A percentile compares a stretch with the other conserved stretches of the same genome.
Evolutionary conservation across 2,113 vertebrate species (phyloP).

Genomic region (Ciconia maguari): DNA sequence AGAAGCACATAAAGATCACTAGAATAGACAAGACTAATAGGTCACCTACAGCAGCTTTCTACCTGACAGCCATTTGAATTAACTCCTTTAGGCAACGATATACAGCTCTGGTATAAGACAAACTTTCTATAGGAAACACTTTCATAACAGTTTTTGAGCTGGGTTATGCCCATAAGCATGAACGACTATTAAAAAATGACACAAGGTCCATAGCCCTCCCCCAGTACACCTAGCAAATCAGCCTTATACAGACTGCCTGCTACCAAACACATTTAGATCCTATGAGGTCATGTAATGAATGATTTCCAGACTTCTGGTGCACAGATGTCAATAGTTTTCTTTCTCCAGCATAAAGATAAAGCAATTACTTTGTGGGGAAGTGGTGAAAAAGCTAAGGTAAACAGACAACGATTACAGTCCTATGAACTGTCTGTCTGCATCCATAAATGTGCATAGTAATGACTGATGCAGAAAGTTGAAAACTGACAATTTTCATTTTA

Average conservation of each 20-base stretch:
- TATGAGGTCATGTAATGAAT: constrained; percentile 18
- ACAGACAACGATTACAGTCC: background rate
- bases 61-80: background rate
- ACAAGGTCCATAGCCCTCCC: background rate
- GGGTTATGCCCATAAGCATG: background rate
- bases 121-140: background rate
- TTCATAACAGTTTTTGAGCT: background rate
- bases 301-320: constrained; percentile 33
- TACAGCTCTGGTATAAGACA: background rate
- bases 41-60: background rate
- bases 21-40: background rate
- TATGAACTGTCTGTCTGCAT: background rate
- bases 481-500: background rate
- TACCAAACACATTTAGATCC: constrained; percentile 16
- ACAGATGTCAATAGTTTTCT: constrained; percentile 9
- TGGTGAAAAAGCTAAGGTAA: background rate
- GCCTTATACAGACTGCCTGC: background rate
- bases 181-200: background rate
- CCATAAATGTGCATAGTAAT: background rate
- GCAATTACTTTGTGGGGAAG: background rate
- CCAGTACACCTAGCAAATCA: background rate
- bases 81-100: background rate
- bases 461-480: background rate
- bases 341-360: background rate
- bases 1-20: background rate